phyloP scores from a whole-genome alignment of 2,888 invertebrate genomes.

The Tortrix viridana region DNA sequence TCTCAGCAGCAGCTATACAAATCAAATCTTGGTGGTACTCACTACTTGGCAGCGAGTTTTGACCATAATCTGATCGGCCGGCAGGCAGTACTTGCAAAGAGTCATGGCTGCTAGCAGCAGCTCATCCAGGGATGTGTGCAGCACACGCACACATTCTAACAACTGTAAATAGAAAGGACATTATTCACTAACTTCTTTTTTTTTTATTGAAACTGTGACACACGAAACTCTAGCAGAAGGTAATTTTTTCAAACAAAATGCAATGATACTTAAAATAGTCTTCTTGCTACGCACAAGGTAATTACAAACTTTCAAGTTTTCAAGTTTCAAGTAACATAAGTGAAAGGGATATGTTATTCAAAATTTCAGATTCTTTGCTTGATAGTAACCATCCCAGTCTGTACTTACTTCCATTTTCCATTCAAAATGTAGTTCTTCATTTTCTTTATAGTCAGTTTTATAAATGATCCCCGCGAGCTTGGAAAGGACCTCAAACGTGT shows the following conservation, averaged over 20 bases:
- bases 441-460: conserved; percentile 60
- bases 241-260: too few relatives aligned
- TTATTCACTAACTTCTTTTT: too few relatives aligned
- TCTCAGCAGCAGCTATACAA: too few relatives aligned
- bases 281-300: too few relatives aligned
- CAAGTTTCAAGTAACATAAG: too few relatives aligned
- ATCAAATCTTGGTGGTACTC: too few relatives aligned
- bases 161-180: conserved; percentile 55
- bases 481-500: conserved; percentile 70
- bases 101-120: conserved; percentile 75
- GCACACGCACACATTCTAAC: conserved; percentile 60
- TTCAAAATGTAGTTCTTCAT: conserved; percentile 48
- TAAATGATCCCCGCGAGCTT: conserved; percentile 65
- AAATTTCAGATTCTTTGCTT: too few relatives aligned
- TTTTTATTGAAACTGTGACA: too few relatives aligned
- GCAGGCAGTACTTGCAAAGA: conserved; percentile 68
- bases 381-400: not conserved
- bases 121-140: conserved; percentile 73
- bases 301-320: too few relatives aligned
- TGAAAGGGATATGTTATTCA: too few relatives aligned
- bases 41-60: conserved; percentile 84
- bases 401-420: conserved; percentile 68
- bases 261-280: too few relatives aligned
- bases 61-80: conserved; percentile 72
- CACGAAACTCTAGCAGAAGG: too few relatives aligned